Percentiles rank a stretch among this genome's conserved stretches.
These are phyloP conservation scores for Potorous gilbertii DNA, from an alignment of 2,797 vertebrate genomes.

Conservation along the genomic window DNA sequence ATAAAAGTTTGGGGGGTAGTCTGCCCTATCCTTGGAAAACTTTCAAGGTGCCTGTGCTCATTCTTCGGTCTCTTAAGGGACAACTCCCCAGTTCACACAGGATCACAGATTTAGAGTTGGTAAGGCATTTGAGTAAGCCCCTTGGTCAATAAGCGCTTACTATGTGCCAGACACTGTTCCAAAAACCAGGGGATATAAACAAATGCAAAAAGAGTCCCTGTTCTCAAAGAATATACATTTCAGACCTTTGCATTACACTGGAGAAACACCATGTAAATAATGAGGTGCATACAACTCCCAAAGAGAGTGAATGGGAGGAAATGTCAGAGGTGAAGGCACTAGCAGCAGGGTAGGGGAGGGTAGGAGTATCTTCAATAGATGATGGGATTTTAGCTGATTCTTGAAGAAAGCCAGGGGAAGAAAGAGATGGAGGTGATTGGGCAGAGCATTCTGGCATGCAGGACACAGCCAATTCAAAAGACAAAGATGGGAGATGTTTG, in stretches of 20 bases:
- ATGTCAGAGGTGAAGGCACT: neutral
- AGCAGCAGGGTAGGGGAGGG: neutral
- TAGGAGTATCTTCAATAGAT: neutral
- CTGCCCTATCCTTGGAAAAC: neutral
- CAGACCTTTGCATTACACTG: neutral
- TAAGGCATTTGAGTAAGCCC: neutral
- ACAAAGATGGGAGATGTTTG: neutral
- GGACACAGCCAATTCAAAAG: neutral
- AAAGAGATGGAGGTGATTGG: neutral
- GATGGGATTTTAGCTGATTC: neutral
- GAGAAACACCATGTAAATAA: neutral
- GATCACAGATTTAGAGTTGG: neutral
- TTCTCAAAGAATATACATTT: neutral
- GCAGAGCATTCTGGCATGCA: neutral
- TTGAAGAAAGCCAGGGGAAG: neutral
- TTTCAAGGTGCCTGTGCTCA: neutral
- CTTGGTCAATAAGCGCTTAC: neutral
- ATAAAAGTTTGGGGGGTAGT: constrained; percentile 8
- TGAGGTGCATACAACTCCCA: neutral
- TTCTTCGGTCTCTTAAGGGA: constrained; percentile 9
- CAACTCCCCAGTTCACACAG: constrained; percentile 11
- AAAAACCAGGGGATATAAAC: neutral
- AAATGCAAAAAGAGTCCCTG: neutral
- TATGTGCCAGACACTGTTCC: neutral
- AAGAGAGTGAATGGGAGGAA: neutral